Conservation (phyloP, 2,888 invertebrate species). For the Epinotia brunnichana region DNA sequence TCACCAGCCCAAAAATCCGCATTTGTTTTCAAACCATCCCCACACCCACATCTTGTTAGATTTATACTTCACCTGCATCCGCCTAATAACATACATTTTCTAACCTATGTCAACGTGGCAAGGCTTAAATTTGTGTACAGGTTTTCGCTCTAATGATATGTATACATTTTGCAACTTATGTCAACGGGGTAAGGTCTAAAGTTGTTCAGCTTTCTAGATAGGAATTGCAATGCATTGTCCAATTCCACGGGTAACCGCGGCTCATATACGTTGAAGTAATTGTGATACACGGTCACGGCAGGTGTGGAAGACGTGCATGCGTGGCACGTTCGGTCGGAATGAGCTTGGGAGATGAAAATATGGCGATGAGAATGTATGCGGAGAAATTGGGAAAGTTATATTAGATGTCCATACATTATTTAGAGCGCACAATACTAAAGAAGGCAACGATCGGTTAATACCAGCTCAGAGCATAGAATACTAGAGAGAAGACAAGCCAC, state of each 20-base stretch:
- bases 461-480: too few relatives aligned
- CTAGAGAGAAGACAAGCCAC: too few relatives aligned
- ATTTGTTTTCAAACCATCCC: not conserved
- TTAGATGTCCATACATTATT: too few relatives aligned
- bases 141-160: not conserved
- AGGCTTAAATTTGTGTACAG: not conserved
- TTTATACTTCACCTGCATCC: not conserved
- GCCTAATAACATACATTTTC: not conserved
- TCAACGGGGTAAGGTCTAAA: conserved; percentile 8
- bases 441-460: too few relatives aligned
- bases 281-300: conserved; percentile 5
- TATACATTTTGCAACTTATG: not conserved
- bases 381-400: not conserved
- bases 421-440: too few relatives aligned
- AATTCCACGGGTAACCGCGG: conserved; percentile 10
- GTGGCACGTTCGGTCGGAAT: not conserved
- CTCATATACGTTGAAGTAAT: conserved; percentile 10
- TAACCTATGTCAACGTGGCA: not conserved
- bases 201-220: not conserved
- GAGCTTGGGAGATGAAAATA: conserved; percentile 7
- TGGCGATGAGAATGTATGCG: conserved; percentile 1
- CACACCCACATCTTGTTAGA: not conserved
- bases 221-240: conserved; percentile 22
- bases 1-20: not conserved
- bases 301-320: not conserved